A percentile compares a stretch with the other conserved stretches of the same genome.
Evolutionary conservation across 2,888 invertebrate genomes (phyloP).

Genomic region (Lasioglossum figueresi): DNA sequence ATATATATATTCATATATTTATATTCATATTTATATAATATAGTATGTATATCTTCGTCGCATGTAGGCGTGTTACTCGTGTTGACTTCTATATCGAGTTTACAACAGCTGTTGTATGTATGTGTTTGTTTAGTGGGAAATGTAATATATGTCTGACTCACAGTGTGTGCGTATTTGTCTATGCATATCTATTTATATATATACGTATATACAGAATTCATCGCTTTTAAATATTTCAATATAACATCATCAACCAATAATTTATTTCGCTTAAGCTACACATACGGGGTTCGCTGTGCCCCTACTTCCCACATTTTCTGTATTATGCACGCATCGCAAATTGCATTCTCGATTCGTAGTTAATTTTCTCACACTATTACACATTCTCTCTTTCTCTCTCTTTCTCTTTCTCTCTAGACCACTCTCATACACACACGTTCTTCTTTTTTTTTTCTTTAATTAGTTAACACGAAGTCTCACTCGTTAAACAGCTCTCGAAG

Average conservation of each 20-base stretch:
- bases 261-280: conserved; percentile 79
- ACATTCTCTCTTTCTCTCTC: not conserved
- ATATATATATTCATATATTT: conserved; percentile 53
- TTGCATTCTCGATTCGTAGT: conserved; percentile 43
- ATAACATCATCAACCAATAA: conserved; percentile 83
- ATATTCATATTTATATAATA: conserved; percentile 61
- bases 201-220: conserved; percentile 80
- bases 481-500: conserved; percentile 75
- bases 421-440: not conserved
- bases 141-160: conserved; percentile 33
- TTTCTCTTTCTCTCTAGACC: not conserved
- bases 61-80: conserved; percentile 53
- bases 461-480: conserved; percentile 69
- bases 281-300: conserved; percentile 52
- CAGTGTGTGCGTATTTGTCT: conserved; percentile 46
- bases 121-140: not conserved
- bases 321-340: conserved; percentile 63
- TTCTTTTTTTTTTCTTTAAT: conserved; percentile 33
- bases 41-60: conserved; percentile 60
- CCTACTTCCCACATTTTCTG: conserved; percentile 45
- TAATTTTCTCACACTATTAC: conserved; percentile 6
- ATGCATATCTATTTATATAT: conserved; percentile 64
- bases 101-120: conserved; percentile 17
- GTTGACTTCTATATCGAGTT: conserved; percentile 32
- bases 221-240: conserved; percentile 79